Percentiles rank a stretch among this genome's conserved stretches.
Evolutionary conservation across 1,140 invertebrate genomes (phyloP).

Genomic region (Agrilus planipennis): DNA sequence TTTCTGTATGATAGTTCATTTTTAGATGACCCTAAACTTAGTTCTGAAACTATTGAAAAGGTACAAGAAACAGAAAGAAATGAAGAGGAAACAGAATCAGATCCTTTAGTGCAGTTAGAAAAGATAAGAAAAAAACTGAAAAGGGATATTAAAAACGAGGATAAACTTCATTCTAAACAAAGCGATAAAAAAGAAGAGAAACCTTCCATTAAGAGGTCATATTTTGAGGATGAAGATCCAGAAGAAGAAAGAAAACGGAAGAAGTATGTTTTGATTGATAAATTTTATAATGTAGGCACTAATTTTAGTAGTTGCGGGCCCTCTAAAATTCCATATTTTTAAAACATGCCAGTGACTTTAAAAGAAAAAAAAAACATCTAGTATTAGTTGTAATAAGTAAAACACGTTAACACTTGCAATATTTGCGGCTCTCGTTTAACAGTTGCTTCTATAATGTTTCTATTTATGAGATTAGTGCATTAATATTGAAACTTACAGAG

Average conservation of each 20-base stretch:
- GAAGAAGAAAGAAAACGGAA: slow-evolving; percentile 52
- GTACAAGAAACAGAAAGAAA: slow-evolving; percentile 28
- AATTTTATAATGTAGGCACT: slow-evolving; percentile 8
- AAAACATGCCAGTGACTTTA: too few relatives aligned
- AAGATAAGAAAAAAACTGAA: slow-evolving; percentile 41
- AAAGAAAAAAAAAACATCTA: too few relatives aligned
- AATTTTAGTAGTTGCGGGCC: too few relatives aligned
- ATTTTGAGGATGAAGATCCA: slow-evolving; percentile 47
- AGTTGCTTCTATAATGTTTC: too few relatives aligned
- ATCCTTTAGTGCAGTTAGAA: slow-evolving; percentile 40
- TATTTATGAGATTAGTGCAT: too few relatives aligned
- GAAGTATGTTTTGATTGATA: slow-evolving; percentile 39
- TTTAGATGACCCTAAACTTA: slow-evolving; percentile 74
- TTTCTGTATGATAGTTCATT: background rate
- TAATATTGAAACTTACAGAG: too few relatives aligned
- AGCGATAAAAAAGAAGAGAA: too few relatives aligned
- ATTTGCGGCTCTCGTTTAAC: too few relatives aligned
- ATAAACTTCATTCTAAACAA: too few relatives aligned
- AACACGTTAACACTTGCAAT: too few relatives aligned
- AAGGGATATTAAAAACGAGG: slow-evolving; percentile 12
- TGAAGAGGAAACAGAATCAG: slow-evolving; percentile 30
- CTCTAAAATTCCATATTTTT: too few relatives aligned
- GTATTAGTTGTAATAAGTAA: too few relatives aligned
- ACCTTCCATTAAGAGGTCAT: background rate
- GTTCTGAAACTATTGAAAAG: slow-evolving; percentile 44